phyloP scores from a whole-genome alignment of 1,140 invertebrate species.

The Rhopalosiphum padi region DNA sequence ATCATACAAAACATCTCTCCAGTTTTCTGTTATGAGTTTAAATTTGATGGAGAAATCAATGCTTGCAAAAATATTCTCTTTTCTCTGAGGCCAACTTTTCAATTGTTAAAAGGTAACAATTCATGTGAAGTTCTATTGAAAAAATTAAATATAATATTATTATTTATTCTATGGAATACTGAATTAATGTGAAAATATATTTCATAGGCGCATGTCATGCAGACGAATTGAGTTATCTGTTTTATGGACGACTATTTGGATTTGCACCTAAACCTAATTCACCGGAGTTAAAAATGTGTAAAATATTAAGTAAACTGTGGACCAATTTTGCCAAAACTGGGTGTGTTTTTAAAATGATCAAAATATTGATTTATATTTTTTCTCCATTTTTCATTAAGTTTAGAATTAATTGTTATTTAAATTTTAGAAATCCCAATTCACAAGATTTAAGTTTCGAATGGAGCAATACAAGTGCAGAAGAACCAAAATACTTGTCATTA shows the following conservation, averaged over 20 bases:
- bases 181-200: background rate
- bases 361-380: background rate
- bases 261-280: background rate
- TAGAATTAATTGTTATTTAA: background rate
- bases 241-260: conserved; percentile 32
- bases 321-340: conserved; percentile 60
- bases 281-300: conserved; percentile 40
- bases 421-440: conserved; percentile 47
- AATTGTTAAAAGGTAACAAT: conserved; percentile 28
- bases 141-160: background rate
- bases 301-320: conserved; percentile 55
- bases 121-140: background rate
- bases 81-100: background rate
- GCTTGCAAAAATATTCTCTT: conserved; percentile 10
- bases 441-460: conserved; percentile 16
- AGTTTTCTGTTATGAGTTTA: conserved; percentile 49
- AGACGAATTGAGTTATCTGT: conserved; percentile 60
- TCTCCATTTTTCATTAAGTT: too few species aligned
- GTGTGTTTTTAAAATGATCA: conserved; percentile 36
- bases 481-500: conserved; percentile 38
- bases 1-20: background rate
- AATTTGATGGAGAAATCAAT: conserved; percentile 45
- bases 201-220: conserved; percentile 59
- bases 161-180: background rate
- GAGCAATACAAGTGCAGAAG: background rate